These are phyloP conservation scores for Elachura formosa DNA, from an alignment of 2,113 vertebrate species.

Conservation along the genomic window DNA sequence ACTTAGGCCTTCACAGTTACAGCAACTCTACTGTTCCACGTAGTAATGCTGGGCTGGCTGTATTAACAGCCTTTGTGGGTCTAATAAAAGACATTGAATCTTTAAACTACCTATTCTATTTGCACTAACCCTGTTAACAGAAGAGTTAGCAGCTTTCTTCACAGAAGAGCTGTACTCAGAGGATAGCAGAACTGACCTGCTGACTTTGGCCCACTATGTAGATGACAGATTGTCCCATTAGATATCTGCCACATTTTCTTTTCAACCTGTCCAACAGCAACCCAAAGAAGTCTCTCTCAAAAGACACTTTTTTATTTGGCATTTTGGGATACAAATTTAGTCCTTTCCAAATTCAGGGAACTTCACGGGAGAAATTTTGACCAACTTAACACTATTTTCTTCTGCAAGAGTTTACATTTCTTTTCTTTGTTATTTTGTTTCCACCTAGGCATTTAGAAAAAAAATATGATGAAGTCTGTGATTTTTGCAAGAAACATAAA, in stretches of 20 bases:
- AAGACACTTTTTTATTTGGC: not conserved
- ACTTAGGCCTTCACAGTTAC: not conserved
- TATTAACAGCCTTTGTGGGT: not conserved
- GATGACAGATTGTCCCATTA: not conserved
- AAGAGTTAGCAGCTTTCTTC: too few relatives aligned
- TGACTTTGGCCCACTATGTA: fast-evolving
- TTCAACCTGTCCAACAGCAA: not conserved
- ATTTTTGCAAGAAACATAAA: constrained; percentile 67
- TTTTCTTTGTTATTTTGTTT: not conserved
- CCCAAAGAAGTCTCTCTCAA: not conserved
- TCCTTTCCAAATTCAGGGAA: not conserved
- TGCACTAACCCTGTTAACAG: not conserved
- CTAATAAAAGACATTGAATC: not conserved
- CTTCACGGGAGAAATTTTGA: not conserved
- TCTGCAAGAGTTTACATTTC: not conserved
- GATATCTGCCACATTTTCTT: not conserved
- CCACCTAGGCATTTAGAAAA: constrained; percentile 68
- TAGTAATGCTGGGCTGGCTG: not conserved
- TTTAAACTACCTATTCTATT: not conserved
- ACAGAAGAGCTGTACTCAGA: not conserved
- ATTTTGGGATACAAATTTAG: not conserved
- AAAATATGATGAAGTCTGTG: constrained; percentile 59
- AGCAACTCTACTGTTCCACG: not conserved
- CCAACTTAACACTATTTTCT: not conserved
- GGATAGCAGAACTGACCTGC: not conserved